Evolutionary conservation across 2,797 vertebrate species (phyloP), one percentile per base, ranked within the genome.

Genomic region (Hydrocynus forskahlii): DNA sequence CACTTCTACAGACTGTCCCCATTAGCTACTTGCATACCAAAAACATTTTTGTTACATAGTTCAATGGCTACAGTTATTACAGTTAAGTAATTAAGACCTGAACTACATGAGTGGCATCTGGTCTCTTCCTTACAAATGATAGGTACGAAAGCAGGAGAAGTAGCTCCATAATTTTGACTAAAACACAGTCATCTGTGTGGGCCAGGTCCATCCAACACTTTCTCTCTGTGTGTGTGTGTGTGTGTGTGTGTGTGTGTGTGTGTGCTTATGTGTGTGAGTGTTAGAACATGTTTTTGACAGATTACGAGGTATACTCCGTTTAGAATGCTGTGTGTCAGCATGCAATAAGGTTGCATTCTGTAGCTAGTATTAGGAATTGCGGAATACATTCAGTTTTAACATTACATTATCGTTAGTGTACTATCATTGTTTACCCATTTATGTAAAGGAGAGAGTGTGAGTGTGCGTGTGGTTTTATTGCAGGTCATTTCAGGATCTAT

Each of bases 261-360:
- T 25, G 38, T 23, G 38, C 5, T 12, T 16, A 48, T 21, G 55
- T 43, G 54, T 25, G 38, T 4, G n/a, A 0, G 55, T 13, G 35
- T 38, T 8, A 13, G 1, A 4, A 52, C 35, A 10, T 10, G 0
- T 60, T 43, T 60, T 60, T 12, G 38, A 16, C n/a, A 43, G 72
- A 67, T 17, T 60, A 54, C 45, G 45, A 70, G 68, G 43, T 69
- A 21, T 68, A 45, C 43, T 21, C 43, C 1, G 43, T 66, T 66
- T 29, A 52, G 23, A 8, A 35, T 21, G 17, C 38, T 74, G 52
- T 72, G 50, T 45, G n/a, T 60, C 55, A 23, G 16, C 23, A 76
- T 76, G 75, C 60, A 76, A 76, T 64, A 52, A 35, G 4, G 21
- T 52, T 76, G 43, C 45, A 66, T 76, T 76, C 12, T 66, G 75